These are phyloP conservation scores for Orussus abietinus DNA, from an alignment of 1,140 invertebrate species.

Conservation along the genomic window DNA sequence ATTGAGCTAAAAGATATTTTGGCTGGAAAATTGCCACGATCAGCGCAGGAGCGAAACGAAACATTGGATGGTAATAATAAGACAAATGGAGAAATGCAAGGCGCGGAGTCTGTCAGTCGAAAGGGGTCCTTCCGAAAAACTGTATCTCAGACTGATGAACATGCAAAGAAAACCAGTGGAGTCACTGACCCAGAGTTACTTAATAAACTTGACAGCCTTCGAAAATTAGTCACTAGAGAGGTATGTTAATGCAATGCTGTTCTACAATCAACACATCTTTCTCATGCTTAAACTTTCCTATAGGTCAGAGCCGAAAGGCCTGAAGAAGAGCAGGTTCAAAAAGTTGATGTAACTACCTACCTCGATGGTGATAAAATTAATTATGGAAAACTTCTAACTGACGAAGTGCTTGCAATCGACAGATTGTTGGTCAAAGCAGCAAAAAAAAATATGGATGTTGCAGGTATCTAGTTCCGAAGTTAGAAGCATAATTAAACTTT, in stretches of 20 bases:
- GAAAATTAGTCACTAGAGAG: constrained; percentile 63
- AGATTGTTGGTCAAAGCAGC: constrained; percentile 73
- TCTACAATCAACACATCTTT: too few relatives aligned
- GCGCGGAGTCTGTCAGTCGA: constrained; percentile 45
- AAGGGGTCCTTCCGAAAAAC: constrained; percentile 66
- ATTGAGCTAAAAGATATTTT: constrained; percentile 67
- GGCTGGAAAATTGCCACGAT: constrained; percentile 54
- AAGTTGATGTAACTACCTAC: constrained; percentile 56
- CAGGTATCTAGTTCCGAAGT: constrained; percentile 67
- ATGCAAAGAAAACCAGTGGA: constrained; percentile 54
- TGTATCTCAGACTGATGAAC: constrained; percentile 57
- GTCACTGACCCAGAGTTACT: constrained; percentile 68
- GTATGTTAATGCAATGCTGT: constrained; percentile 38
- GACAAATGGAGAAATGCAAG: constrained; percentile 40
- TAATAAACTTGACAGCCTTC: constrained; percentile 61
- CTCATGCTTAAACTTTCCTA: constrained; percentile 2
- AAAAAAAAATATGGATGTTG: constrained; percentile 79
- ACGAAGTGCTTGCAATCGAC: constrained; percentile 81
- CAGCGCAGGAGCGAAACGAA: constrained; percentile 40
- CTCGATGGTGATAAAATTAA: constrained; percentile 71
- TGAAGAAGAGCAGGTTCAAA: constrained; percentile 30
- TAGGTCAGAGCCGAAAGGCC: constrained; percentile 40
- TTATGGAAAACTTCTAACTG: constrained; percentile 74
- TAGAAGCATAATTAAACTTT: too few relatives aligned
- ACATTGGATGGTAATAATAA: constrained; percentile 47